A percentile compares a stretch with the other conserved stretches of the same genome.
Evolutionary conservation across 1,140 invertebrate genomes (phyloP).

Genomic region (Leptinotarsa defecta): DNA sequence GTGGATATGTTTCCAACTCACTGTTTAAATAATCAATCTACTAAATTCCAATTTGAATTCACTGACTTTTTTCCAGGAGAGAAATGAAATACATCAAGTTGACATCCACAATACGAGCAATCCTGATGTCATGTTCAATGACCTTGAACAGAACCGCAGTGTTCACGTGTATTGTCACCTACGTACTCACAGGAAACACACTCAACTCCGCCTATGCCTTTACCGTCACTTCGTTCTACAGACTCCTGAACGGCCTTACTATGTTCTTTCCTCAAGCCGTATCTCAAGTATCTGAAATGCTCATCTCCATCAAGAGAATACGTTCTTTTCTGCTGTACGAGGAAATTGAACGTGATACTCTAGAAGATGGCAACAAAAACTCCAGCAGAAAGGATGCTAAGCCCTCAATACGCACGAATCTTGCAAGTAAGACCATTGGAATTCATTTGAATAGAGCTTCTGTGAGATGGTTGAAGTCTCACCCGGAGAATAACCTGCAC

Average conservation of each 20-base stretch:
- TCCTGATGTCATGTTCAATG: slow-evolving; percentile 73
- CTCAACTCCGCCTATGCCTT: slow-evolving; percentile 78
- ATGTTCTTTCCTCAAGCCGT: slow-evolving; percentile 70
- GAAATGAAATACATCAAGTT: slow-evolving; percentile 45
- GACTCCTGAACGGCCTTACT: slow-evolving; percentile 71
- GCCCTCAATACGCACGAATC: neutral
- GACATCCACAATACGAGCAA: slow-evolving; percentile 66
- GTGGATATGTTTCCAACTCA: no score
- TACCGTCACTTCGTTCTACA: slow-evolving; percentile 71
- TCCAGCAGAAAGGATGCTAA: neutral
- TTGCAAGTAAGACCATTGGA: neutral
- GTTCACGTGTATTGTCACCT: slow-evolving; percentile 75
- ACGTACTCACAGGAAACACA: slow-evolving; percentile 68
- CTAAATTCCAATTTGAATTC: neutral
- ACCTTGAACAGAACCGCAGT: slow-evolving; percentile 75
- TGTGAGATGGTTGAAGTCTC: slow-evolving; percentile 48
- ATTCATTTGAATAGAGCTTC: slow-evolving; percentile 36
- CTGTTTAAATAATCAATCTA: no score
- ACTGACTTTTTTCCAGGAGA: neutral
- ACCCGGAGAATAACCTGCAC: slow-evolving; percentile 62
- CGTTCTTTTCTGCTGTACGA: slow-evolving; percentile 61
- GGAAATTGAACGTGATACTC: slow-evolving; percentile 20
- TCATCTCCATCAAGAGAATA: slow-evolving; percentile 69
- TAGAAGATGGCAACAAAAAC: neutral
- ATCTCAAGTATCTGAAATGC: slow-evolving; percentile 64